Evolutionary conservation across 2,797 vertebrate species (phyloP).

Genomic region (Cetoscarus ocellatus): DNA sequence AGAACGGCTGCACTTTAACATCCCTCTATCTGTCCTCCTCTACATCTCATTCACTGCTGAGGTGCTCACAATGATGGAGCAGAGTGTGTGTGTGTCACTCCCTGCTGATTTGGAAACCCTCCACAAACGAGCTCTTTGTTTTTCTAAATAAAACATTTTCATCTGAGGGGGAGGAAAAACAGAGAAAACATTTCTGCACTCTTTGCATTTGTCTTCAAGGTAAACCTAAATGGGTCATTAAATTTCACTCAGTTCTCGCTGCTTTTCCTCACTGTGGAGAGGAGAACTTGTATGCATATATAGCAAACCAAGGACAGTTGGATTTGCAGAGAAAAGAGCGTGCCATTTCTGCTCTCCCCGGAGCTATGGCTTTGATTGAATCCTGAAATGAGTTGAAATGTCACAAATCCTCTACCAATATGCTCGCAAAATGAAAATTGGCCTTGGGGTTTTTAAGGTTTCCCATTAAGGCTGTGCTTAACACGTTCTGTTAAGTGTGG

Average conservation of each 20-base stretch:
- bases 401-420: constrained; percentile 77
- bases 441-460: constrained; percentile 73
- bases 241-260: constrained; percentile 68
- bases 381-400: constrained; percentile 80
- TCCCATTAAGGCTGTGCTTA: constrained; percentile 78
- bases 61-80: constrained; percentile 53
- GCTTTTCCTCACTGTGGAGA: constrained; percentile 47
- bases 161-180: constrained; percentile 24
- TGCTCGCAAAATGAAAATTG: constrained; percentile 71
- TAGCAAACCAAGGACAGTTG: constrained; percentile 71
- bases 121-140: constrained; percentile 54
- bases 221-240: constrained; percentile 73
- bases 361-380: constrained; percentile 77
- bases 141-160: constrained; percentile 58
- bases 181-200: constrained; percentile 40
- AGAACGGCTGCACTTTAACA: constrained; percentile 87
- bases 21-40: constrained; percentile 54
- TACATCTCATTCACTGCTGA: constrained; percentile 70
- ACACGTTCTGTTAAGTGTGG: constrained; percentile 72
- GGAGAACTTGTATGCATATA: constrained; percentile 55
- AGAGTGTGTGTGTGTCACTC: constrained; percentile 18
- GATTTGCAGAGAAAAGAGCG: constrained; percentile 73
- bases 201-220: constrained; percentile 70
- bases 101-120: constrained; percentile 29
- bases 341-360: constrained; percentile 68